phyloP scores from a whole-genome alignment of 2,113 vertebrate genomes.

The Nerophis ophidion region DNA sequence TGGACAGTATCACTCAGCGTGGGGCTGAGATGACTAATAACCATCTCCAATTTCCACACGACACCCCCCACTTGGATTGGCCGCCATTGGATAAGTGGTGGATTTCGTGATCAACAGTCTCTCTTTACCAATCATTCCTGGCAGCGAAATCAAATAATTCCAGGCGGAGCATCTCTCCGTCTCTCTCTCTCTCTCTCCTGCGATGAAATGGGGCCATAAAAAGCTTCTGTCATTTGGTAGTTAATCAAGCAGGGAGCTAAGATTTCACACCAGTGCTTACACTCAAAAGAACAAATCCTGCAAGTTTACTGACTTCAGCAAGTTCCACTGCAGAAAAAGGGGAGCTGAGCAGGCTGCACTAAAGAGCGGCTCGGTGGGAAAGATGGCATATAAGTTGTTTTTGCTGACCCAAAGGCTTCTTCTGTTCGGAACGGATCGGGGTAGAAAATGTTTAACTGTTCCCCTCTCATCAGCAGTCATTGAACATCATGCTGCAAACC shows the following conservation, averaged over 20 bases:
- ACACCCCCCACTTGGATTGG: constrained; percentile 43
- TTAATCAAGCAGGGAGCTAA: constrained; percentile 59
- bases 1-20: constrained; percentile 21
- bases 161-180: constrained; percentile 24
- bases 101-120: constrained; percentile 57
- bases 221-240: constrained; percentile 48
- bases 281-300: constrained; percentile 40
- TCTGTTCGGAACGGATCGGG: constrained; percentile 1
- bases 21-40: constrained; percentile 45
- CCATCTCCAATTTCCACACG: constrained; percentile 47
- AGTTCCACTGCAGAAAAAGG: constrained; percentile 20
- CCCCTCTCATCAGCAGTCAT: constrained; percentile 23
- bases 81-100: constrained; percentile 56
- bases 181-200: constrained; percentile 9
- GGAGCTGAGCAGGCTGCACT: constrained; percentile 15
- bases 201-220: constrained; percentile 49
- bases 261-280: constrained; percentile 50
- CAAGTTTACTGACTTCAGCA: constrained; percentile 43
- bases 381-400: constrained; percentile 40
- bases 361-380: constrained; percentile 28
- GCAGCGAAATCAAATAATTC: constrained; percentile 48
- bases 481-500: constrained; percentile 30
- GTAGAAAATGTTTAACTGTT: constrained; percentile 12
- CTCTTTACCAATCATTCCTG: constrained; percentile 51
- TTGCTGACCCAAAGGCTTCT: constrained; percentile 44